Base-by-base conservation (phyloP, 2,888 invertebrate genomes). In the Euzophera pinguis region DNA sequence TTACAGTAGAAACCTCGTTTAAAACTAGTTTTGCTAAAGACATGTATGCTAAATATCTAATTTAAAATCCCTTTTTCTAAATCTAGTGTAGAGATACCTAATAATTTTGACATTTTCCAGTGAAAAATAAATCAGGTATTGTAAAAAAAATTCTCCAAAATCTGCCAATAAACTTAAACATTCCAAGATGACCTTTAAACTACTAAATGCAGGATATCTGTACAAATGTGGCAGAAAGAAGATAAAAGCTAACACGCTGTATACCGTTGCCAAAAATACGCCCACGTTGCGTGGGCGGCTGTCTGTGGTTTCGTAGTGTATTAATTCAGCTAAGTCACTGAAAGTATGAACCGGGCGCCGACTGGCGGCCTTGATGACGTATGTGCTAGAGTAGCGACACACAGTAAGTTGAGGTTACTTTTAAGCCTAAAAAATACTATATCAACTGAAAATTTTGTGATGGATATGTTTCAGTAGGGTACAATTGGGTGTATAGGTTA, bases 231-330 rank as follows among this genome's bases (percentile, higher is more conserved):
- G 49, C 42, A 32, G 37, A 6, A 29, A 37, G 1, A 9, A 53
- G 35, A 45, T 41, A 58, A 63, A 60, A 56, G 38, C 58, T 43
- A 59, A 58, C 75, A 68, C 35, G 62, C 68, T 70, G 61, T 75
- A 67, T 51, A 55, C 10, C 53, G 14, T 45, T 60, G 50, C 49
- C 49, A 50, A 53, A 22, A 52, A 54, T 53, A 64, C 71, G 60
- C 78, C 76, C 67, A 77, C 77, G 72, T 22, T 69, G 59, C 53
- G 78, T 75, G 69, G 78, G 78, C 75, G 78, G 62, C 14, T 38
- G 38, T n/a, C 37, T 39, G 39, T 14, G 14, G 16, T 1, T 13
- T 69, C 63, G 63, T 69, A 73, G 69, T 71, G 59, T 69, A 77
- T 71, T 73, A 72, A 69, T 70, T 67, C 62, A 61, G 72, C 71